Percentiles rank a stretch among this genome's conserved stretches.
Evolutionary conservation across 2,888 invertebrate genomes (phyloP).

Genomic region (Smittia sp.): DNA sequence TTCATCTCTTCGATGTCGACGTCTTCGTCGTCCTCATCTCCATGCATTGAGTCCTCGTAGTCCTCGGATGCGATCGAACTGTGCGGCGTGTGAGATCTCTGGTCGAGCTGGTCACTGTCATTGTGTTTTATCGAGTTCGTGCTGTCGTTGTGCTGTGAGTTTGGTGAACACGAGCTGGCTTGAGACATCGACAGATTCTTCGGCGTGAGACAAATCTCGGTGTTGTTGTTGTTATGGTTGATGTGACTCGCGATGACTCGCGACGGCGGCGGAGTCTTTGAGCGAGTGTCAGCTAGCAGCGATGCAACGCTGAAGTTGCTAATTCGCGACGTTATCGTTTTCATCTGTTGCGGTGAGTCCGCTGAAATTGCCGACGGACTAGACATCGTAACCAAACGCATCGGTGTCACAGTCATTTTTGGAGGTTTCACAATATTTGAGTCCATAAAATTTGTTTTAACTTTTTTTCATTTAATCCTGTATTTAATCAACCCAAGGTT

Average conservation of each 20-base stretch:
- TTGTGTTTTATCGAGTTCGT: slow-evolving; percentile 42
- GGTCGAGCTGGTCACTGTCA: background rate
- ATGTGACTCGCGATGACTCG: background rate
- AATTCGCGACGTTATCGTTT: slow-evolving; percentile 63
- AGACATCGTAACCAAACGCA: slow-evolving; percentile 60
- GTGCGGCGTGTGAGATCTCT: slow-evolving; percentile 49
- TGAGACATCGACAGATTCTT: slow-evolving; percentile 27
- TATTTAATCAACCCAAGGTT: background rate
- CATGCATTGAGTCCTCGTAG: slow-evolving; percentile 47
- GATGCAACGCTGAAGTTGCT: slow-evolving; percentile 84
- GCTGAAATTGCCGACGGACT: slow-evolving; percentile 58
- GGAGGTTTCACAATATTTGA: slow-evolving; percentile 50
- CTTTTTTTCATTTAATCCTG: background rate
- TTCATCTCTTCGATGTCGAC: slow-evolving; percentile 79
- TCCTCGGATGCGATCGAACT: slow-evolving; percentile 52
- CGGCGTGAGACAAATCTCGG: slow-evolving; percentile 14
- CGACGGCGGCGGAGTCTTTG: slow-evolving; percentile 48
- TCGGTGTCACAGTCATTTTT: slow-evolving; percentile 62
- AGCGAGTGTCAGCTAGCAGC: slow-evolving; percentile 77
- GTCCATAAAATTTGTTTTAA: slow-evolving; percentile 41
- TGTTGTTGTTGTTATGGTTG: background rate
- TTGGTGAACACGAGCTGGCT: slow-evolving; percentile 39
- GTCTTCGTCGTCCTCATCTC: slow-evolving; percentile 57
- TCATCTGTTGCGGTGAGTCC: slow-evolving; percentile 48
- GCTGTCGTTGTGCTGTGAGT: slow-evolving; percentile 41